A percentile compares a stretch with the other conserved stretches of the same genome.
phyloP scores from a whole-genome alignment of 2,888 invertebrate species.

The Xestia rhomboidea region DNA sequence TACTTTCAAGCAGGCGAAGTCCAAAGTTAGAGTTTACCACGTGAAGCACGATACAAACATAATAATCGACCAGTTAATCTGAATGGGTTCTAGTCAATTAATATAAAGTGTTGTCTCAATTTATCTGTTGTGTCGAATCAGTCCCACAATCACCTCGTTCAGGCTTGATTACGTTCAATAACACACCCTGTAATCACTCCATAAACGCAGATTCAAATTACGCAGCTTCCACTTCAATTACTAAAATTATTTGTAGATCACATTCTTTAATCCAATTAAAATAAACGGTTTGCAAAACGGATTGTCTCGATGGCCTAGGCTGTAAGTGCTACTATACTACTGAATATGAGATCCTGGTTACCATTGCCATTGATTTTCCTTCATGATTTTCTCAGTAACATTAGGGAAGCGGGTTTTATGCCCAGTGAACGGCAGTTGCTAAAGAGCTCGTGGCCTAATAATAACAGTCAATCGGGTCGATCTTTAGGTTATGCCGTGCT shows the following conservation, averaged over 20 bases:
- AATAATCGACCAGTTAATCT: neutral
- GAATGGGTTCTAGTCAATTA: neutral
- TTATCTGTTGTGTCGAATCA: slow-evolving; percentile 25
- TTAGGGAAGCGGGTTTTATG: rapidly evolving
- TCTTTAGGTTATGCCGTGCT: no score
- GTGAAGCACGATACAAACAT: neutral
- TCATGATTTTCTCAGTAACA: neutral
- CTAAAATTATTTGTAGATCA: slow-evolving; percentile 58
- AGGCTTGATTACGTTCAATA: slow-evolving; percentile 41
- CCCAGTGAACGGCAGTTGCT: neutral
- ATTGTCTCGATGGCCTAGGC: neutral
- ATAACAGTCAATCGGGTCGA: neutral
- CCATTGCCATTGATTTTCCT: neutral
- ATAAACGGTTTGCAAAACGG: slow-evolving; percentile 52
- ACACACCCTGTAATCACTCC: slow-evolving; percentile 47
- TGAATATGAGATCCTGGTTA: neutral
- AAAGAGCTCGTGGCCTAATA: neutral
- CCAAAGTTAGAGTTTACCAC: neutral
- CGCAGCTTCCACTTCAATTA: slow-evolving; percentile 57
- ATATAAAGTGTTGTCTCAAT: slow-evolving; percentile 23
- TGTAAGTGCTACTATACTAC: neutral
- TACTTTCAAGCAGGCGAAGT: neutral
- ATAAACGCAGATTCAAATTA: slow-evolving; percentile 54
- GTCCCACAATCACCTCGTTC: slow-evolving; percentile 31
- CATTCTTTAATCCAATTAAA: slow-evolving; percentile 57